Percentiles rank a stretch among this genome's conserved stretches.
Conservation (phyloP, 2,113 vertebrate genomes). For the Mormyrus lacerda region DNA sequence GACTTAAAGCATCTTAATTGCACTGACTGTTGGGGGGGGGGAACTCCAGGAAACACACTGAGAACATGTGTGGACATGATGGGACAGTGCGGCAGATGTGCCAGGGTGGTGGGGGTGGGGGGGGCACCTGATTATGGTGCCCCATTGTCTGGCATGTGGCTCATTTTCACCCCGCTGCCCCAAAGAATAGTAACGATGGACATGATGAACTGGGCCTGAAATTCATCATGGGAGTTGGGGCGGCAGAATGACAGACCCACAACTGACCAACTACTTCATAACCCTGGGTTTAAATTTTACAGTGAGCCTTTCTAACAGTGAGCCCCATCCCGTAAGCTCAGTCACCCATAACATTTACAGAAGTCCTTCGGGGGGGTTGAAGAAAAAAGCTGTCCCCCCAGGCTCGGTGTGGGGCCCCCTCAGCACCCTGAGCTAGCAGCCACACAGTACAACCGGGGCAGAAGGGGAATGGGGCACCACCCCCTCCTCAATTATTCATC, state of each 20-base stretch:
- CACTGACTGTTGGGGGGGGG: conserved; percentile 36
- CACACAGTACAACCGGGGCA: not conserved
- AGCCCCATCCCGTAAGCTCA: not conserved
- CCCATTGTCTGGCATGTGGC: conserved; percentile 71
- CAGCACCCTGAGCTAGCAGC: not conserved
- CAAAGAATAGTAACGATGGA: not conserved
- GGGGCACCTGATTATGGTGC: conserved; percentile 56
- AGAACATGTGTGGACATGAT: conserved; percentile 58
- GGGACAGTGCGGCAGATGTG: conserved; percentile 70
- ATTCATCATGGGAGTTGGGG: not conserved
- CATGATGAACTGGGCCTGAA: not conserved
- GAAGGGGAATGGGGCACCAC: not conserved
- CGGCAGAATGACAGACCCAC: not conserved
- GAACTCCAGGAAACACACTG: conserved; percentile 45
- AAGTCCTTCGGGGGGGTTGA: conserved; percentile 9
- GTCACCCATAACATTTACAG: not conserved
- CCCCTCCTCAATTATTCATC: not conserved
- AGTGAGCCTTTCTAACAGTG: not conserved
- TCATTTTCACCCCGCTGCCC: conserved; percentile 40
- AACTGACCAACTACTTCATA: not conserved
- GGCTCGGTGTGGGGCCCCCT: not conserved
- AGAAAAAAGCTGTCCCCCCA: not conserved
- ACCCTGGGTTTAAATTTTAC: conserved; percentile 6
- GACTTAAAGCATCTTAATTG: conserved; percentile 44
- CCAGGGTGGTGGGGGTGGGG: not conserved